Base-by-base conservation (phyloP, 2,888 invertebrate species). In the Meteorus cinctellus region DNA sequence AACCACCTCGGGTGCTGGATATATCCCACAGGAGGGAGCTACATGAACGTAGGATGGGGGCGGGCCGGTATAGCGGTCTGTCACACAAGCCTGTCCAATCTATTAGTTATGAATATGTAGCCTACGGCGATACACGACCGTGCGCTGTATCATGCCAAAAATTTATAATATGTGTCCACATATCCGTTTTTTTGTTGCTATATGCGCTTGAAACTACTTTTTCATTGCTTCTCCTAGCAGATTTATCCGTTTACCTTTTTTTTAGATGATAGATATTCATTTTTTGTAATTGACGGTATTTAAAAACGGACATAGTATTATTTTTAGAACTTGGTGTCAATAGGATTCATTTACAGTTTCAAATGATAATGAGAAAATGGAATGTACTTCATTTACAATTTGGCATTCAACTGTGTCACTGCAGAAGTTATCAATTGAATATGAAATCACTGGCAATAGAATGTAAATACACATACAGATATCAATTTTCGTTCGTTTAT, bases 101-200 rank as follows among this genome's bases (percentile, higher is more conserved):
- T 88, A 88, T 88, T 88, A 88, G 88, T 88, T 88, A 88, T 87
- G 87, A 87, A 87, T 88, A 87, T 87, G 88, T 87, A 88, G 88
- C 88, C 87, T 85, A 87, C 84, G 86, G 88, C 88, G 88, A 86
- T 88, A 88, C 88, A 88, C 83, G 88, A 84, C 84, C 85, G 79
- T 74, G 74, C 75, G 79, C 76, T 79, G 68, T 78, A 79, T 67
- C 79, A 76, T 72, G 70, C 87, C 87, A 80, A 87, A 86, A 87
- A 87, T 87, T 87, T 41, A 41, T 41, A 41, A 41, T 81, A 84
- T 70, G 81, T 81, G 80, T 75, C 78, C 81, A 76, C 79, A 77
- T 75, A 65, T 65, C 36, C 36, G 72, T 71, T 71, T 48, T 62
- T 75, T 74, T 55, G 74, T 41, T 41, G 8, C 8, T 41, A 41